phyloP scores from a whole-genome alignment of 2,888 invertebrate species.

The Nephrotoma flavescens region DNA sequence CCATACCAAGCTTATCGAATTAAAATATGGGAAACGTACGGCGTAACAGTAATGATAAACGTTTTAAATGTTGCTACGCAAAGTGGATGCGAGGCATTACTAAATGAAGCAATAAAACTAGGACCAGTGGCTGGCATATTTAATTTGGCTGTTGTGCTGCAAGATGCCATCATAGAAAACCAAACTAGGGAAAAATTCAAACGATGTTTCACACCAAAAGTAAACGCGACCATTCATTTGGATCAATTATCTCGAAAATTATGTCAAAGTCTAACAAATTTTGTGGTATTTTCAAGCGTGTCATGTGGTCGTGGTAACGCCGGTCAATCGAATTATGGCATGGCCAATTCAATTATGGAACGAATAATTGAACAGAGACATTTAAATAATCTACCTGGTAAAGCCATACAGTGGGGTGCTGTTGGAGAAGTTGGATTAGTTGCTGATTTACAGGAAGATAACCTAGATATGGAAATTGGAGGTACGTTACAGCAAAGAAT shows the following conservation, averaged over 20 bases:
- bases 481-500: too few relatives aligned
- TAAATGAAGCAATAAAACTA: slow-evolving; percentile 45
- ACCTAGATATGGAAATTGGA: too few relatives aligned
- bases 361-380: slow-evolving; percentile 64
- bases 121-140: slow-evolving; percentile 73
- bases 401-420: slow-evolving; percentile 88
- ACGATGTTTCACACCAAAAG: slow-evolving; percentile 61
- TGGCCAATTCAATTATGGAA: slow-evolving; percentile 31
- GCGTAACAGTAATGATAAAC: slow-evolving; percentile 50
- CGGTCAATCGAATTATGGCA: slow-evolving; percentile 83
- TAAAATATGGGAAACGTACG: slow-evolving; percentile 40
- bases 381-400: slow-evolving; percentile 53
- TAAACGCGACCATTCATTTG: slow-evolving; percentile 49
- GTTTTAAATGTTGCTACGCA: slow-evolving; percentile 54
- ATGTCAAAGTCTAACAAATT: slow-evolving; percentile 52
- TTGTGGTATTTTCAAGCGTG: slow-evolving; percentile 64
- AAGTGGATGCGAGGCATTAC: slow-evolving; percentile 50
- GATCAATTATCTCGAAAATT: slow-evolving; percentile 32
- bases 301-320: slow-evolving; percentile 55
- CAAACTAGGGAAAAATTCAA: slow-evolving; percentile 40
- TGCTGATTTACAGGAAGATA: too few relatives aligned
- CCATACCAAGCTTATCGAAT: slow-evolving; percentile 70
- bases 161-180: slow-evolving; percentile 47
- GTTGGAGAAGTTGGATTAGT: slow-evolving; percentile 71
- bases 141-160: slow-evolving; percentile 72